Percentiles rank a stretch among this genome's conserved stretches.
Evolutionary conservation across 2,888 invertebrate genomes (phyloP).

Genomic region (Agrochola lychnidis): DNA sequence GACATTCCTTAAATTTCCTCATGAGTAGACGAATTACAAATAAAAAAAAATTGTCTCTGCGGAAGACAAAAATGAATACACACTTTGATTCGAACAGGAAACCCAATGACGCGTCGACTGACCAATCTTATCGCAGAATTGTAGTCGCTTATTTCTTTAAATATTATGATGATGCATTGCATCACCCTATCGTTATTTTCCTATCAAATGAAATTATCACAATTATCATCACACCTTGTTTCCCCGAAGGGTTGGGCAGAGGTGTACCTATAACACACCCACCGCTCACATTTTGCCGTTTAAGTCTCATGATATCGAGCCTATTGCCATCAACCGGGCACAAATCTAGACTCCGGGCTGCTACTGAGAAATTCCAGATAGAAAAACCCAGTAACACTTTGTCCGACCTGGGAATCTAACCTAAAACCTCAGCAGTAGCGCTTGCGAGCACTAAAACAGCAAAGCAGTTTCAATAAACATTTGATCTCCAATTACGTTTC

Average conservation of each 20-base stretch:
- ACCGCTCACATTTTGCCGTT: neutral
- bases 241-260: neutral
- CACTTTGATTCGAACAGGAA: slow-evolving; percentile 10
- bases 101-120: slow-evolving; percentile 1
- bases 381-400: neutral
- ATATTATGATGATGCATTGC: neutral
- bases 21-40: neutral
- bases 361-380: neutral
- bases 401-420: neutral
- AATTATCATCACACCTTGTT: neutral
- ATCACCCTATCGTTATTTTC: neutral
- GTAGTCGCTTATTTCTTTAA: slow-evolving; percentile 2
- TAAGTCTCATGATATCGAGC: neutral
- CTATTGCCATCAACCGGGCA: neutral
- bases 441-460: neutral
- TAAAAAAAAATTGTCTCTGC: neutral
- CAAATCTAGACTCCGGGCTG: neutral
- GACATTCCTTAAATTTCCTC: neutral
- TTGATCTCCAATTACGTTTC: slow-evolving; percentile 21
- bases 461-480: slow-evolving; percentile 13
- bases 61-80: slow-evolving; percentile 1
- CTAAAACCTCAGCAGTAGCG: neutral
- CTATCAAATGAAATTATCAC: neutral
- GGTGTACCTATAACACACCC: neutral
- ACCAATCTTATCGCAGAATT: slow-evolving; percentile 13